Evolutionary conservation across 2,113 vertebrate genomes (phyloP), one percentile per base, ranked within the genome.

Genomic region (Cricetomys ansorgei): DNA sequence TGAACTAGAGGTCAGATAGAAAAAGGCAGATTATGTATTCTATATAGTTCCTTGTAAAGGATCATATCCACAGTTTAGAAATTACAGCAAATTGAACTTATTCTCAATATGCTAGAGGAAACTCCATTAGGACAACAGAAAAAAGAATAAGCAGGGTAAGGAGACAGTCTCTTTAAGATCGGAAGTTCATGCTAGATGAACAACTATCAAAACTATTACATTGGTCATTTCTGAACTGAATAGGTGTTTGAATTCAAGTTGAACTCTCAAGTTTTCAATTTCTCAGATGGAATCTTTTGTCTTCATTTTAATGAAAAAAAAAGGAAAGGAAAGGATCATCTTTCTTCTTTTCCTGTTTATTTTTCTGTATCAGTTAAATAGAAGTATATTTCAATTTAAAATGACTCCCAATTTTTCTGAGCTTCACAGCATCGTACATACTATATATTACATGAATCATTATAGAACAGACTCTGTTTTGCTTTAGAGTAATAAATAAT

Each of bases 361-460:
- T 81, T 92, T 76, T 86, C 37, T 89, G 16, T 0, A 59, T 7
- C 45, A 67, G 5, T 19, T 70, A 92, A 97, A 92, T 80, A 90
- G 17, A 93, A 73, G 25, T 88, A 12, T 40, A 75, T 72, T 86
- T 50, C 43, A 64, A 75, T 76, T 93, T 79, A 91, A 80, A 97
- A 91, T 93, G 75, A 57, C 53, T 91, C 50, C 45, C 4, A 87
- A 9, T 3, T 11, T 34, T 81, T 91, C 4, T 70, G 34, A 89
- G 64, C 12, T 4, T 4, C 1, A 84, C 91, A 93, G 4, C 0
- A 15, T 37, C 13, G 64, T 27, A 8, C 16, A 43, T 25, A 17
- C 0, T 76, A 80, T 70, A 27, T 94, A 6, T 31, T 31, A 37
- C 6, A 21, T n/a, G 34, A 15, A 43, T 45, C 59, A 62, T 67